Evolutionary conservation across 2,888 invertebrate species (phyloP), one percentile per base, ranked within the genome.

Genomic region (Clivina fossor): DNA sequence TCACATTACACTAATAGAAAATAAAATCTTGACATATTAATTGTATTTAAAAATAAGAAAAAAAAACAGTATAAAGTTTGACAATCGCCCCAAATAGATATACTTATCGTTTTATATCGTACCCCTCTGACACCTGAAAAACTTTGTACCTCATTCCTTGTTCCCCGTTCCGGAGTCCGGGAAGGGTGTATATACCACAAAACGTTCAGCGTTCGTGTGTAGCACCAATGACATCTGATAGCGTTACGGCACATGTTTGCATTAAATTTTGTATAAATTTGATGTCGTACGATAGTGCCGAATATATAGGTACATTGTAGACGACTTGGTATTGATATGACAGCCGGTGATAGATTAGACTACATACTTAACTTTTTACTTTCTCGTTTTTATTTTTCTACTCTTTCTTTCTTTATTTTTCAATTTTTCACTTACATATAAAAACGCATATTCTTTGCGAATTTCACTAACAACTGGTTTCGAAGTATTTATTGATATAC

Each of bases 141-240:
- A 7, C 40, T 22, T 4, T 5, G 19, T 8, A 19, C 19, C 5
- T 16, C 40, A 9, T 9, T 13, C 30, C 30, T 13, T n/a, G 30
- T 30, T 30, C 13, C 30, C 13, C 19, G n/a, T n/a, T n/a, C n/a
- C n/a, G n/a, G n/a, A n/a, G n/a, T n/a, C n/a, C n/a, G n/a, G n/a
- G n/a, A n/a, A n/a, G n/a, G n/a, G n/a, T n/a, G n/a, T n/a, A n/a
- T n/a, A n/a, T n/a, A n/a, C n/a, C n/a, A n/a, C n/a, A n/a, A n/a
- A n/a, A n/a, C n/a, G n/a, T n/a, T n/a, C n/a, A n/a, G n/a, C 11
- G 35, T 53, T 53, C 53, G 53, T 53, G 53, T 44, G 28, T 35
- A 35, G 26, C 43, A 35, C 53, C 53, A 53, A 53, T 53, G 53
- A 53, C 53, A 53, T 53, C 53, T 53, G 53, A 53, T 53, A 44